Evolutionary conservation across 2,888 invertebrate species (phyloP).

Genomic region (Agrochola litura): DNA sequence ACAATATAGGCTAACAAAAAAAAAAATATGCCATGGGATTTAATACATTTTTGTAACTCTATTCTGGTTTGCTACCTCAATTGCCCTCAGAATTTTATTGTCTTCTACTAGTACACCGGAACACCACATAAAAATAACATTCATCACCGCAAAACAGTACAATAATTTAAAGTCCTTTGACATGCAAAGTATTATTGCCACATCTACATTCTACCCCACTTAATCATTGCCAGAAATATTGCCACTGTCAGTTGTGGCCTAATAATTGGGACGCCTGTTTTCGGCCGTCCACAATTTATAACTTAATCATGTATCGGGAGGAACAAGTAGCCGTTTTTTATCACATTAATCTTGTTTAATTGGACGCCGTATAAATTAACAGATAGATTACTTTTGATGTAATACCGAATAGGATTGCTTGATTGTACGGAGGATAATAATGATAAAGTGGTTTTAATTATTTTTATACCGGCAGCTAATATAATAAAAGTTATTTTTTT

Average conservation of each 20-base stretch:
- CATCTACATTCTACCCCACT: constrained; percentile 37
- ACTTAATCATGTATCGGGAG: constrained; percentile 61
- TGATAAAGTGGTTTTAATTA: constrained; percentile 54
- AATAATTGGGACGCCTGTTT: constrained; percentile 67
- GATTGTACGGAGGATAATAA: constrained; percentile 50
- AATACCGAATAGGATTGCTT: constrained; percentile 51
- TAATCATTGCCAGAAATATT: constrained; percentile 65
- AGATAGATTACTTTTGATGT: constrained; percentile 56
- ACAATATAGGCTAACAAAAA: no score
- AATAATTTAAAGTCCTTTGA: not conserved
- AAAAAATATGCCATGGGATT: no score
- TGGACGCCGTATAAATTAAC: constrained; percentile 61
- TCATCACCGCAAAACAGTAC: not conserved
- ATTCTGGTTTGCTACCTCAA: no score
- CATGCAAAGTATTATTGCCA: constrained; percentile 7
- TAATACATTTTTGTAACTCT: no score
- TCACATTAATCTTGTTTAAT: constrained; percentile 65
- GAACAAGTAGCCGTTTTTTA: constrained; percentile 62
- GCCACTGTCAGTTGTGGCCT: constrained; percentile 65
- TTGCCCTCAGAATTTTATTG: no score
- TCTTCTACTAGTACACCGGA: no score
- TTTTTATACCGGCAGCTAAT: constrained; percentile 46
- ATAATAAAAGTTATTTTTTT: constrained; percentile 42
- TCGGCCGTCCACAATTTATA: constrained; percentile 63
- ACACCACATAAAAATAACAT: no score